Base-by-base conservation (phyloP, 1,140 invertebrate genomes). In the Chlorops oryzae region DNA sequence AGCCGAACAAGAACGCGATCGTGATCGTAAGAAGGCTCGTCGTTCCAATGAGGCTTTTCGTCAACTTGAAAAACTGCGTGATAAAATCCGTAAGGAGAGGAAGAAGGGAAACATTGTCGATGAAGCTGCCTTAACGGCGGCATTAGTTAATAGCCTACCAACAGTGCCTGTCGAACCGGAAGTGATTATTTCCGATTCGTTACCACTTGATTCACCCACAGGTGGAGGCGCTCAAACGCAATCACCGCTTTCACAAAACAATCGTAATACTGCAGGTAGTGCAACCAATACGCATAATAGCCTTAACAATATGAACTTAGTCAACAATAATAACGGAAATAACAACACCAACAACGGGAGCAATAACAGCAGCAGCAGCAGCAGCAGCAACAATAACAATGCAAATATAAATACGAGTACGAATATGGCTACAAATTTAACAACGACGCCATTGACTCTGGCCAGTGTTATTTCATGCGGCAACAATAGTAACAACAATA, bases 31-130 rank as follows among this genome's bases (percentile, higher is more conserved):
- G 40, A 70, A 70, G 50, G 63, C 63, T 20, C 46, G 65, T 17
- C 51, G 66, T 6, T 58, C 65, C n/a, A 69, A 70, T 38, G 66
- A 69, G 40, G 65, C 66, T 9, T 70, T 70, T 23, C 45, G 66
- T 15, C 65, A 69, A 48, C 51, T 70, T 50, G 66, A 70, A 27
- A 70, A 70, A 41, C 39, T 70, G 32, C 62, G 66, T 32, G 66
- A 70, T 51, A 69, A 69, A 56, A 69, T 70, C 57, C 54, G 66
- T 12, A 70, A 70, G 55, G 66, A 70, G 38, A 61, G 66, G 3
- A 70, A 70, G 41, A 70, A 69, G 47, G 65, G 66, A 20, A 52
- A 65, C 3, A 57, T 69, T 24, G 57, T 65, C 13, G 57, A 52
- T 20, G 65, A 69, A 47, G 59, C 63, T 0, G 38, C 56, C 24